These are phyloP conservation scores for Cryptoprocta ferox DNA, from an alignment of 2,797 vertebrate genomes.

Conservation along the genomic window DNA sequence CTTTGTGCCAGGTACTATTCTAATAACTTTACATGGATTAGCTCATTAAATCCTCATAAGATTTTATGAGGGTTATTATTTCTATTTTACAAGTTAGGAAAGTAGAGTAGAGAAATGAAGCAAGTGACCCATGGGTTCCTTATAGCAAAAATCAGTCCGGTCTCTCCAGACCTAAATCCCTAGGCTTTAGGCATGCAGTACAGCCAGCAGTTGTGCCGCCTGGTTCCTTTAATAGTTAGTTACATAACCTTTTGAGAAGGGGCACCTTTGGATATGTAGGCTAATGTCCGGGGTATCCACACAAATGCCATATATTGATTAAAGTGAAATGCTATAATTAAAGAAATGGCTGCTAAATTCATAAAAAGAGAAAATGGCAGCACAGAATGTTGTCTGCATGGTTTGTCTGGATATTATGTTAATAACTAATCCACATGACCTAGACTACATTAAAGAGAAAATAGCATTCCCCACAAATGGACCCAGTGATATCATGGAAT, in stretches of 20 bases:
- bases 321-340: not conserved
- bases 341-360: slow-evolving; percentile 41
- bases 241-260: not conserved
- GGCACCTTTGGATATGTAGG: not conserved
- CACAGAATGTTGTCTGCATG: not conserved
- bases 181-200: not conserved
- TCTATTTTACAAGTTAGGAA: slow-evolving; percentile 19
- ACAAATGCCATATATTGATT: not conserved
- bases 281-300: not conserved
- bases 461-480: not conserved
- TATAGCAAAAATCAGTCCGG: not conserved
- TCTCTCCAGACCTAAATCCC: not conserved
- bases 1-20: slow-evolving; percentile 15
- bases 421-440: not conserved
- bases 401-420: not conserved
- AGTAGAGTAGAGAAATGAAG: slow-evolving; percentile 16
- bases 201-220: not conserved
- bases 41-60: slow-evolving; percentile 1
- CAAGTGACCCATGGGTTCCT: not conserved
- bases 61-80: slow-evolving; percentile 31
- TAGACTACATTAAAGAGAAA: slow-evolving; percentile 6
- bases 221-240: not conserved
- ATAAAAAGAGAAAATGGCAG: not conserved
- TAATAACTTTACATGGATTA: not conserved
- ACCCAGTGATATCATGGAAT: not conserved